These are phyloP conservation scores for Oreohelix idahoensis DNA, from an alignment of 1,140 invertebrate species.

Conservation along the genomic window DNA sequence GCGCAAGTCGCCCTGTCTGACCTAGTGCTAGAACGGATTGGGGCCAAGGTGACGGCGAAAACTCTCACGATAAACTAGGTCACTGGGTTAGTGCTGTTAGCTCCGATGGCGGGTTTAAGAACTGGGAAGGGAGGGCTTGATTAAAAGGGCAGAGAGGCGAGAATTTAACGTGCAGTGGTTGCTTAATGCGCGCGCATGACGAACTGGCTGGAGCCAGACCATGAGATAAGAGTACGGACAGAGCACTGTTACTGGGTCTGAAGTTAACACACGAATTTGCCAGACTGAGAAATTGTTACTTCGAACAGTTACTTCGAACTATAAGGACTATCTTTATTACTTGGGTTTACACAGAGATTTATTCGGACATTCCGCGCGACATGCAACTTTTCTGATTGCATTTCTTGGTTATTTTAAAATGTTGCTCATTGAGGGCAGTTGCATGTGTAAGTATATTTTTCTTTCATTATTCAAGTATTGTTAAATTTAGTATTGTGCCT, in stretches of 20 bases:
- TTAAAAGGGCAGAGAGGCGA: background rate
- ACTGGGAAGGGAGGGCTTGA: background rate
- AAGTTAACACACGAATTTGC: background rate
- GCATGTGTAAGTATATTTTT: constrained; percentile 22
- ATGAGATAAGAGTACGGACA: background rate
- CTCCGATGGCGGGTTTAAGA: too few relatives aligned
- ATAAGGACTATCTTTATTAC: background rate
- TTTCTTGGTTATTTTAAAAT: background rate
- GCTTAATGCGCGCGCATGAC: background rate
- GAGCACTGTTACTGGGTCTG: background rate
- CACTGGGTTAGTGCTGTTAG: constrained; percentile 33
- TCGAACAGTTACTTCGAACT: background rate
- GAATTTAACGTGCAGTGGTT: background rate
- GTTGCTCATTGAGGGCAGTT: constrained; percentile 19
- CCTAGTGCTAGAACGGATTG: background rate
- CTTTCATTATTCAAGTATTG: background rate
- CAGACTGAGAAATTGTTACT: background rate
- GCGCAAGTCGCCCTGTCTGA: background rate
- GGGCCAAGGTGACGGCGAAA: constrained; percentile 21
- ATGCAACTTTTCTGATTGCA: background rate
- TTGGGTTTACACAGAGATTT: background rate
- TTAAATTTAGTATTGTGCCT: too few relatives aligned
- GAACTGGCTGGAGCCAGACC: too few relatives aligned
- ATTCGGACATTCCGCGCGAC: too few relatives aligned
- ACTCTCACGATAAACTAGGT: constrained; percentile 27